Evolutionary conservation across 1,140 invertebrate genomes (phyloP).

Genomic region (Saccostrea cuccullata): DNA sequence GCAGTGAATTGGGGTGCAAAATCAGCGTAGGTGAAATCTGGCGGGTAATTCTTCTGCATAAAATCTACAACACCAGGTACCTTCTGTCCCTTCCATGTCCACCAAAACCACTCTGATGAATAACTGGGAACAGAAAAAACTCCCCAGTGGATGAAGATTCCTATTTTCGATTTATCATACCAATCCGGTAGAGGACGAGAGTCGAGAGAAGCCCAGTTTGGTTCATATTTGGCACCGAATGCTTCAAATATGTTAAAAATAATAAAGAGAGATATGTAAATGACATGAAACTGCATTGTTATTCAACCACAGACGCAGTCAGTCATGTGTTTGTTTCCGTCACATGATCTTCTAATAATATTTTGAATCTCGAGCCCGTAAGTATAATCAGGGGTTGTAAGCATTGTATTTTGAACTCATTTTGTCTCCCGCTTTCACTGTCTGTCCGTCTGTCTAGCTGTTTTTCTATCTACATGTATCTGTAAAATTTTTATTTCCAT

Average conservation of each 20-base stretch:
- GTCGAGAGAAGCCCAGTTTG: constrained; percentile 77
- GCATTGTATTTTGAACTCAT: too few relatives aligned
- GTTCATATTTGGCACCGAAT: constrained; percentile 55
- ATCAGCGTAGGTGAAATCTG: constrained; percentile 68
- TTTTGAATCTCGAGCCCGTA: neutral
- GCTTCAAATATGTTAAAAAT: neutral
- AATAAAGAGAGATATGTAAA: neutral
- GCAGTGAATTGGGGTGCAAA: constrained; percentile 66
- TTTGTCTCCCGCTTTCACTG: too few relatives aligned
- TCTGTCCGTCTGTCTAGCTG: too few relatives aligned
- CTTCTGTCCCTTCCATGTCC: constrained; percentile 62
- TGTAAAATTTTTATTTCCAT: too few relatives aligned
- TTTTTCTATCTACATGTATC: too few relatives aligned
- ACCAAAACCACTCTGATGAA: constrained; percentile 70
- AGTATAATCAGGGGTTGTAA: too few relatives aligned
- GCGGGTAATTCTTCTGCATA: constrained; percentile 67
- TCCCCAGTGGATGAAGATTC: constrained; percentile 77
- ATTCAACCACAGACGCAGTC: too few relatives aligned
- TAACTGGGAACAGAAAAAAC: constrained; percentile 75
- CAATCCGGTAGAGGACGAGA: constrained; percentile 75
- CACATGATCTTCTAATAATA: neutral
- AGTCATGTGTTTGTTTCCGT: neutral
- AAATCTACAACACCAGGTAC: constrained; percentile 55
- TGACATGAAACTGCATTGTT: neutral
- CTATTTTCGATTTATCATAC: constrained; percentile 77